Base-by-base conservation (phyloP, 2,797 vertebrate species). In the Chloroceryle inda region DNA sequence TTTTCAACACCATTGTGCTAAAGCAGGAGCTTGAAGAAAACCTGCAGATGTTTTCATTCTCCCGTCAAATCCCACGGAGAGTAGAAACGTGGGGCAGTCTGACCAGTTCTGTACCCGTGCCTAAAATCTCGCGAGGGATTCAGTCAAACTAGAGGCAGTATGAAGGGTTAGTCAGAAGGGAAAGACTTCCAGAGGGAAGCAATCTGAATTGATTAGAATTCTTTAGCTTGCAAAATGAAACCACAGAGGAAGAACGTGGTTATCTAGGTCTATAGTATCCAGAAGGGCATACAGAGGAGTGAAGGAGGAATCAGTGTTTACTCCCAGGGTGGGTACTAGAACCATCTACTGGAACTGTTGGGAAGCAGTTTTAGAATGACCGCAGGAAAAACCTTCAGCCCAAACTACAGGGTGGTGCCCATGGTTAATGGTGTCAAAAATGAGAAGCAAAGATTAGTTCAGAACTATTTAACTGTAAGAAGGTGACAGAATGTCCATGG, bases 241-340 rank as follows among this genome's bases (percentile, higher is more conserved):
- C n/a, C 20, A 13, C 37, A n/a, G 31, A 62, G 31, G 50, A 62
- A 50, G 52, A 76, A 38, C 21, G 33, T 19, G 62, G 17, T 59
- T 8, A 6, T 33, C 5, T 0, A 38, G n/a, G n/a, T 24, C 47
- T 63, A 0, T 45, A 49, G 20, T 61, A 37, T 31, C 45, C 37
- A 19, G 21, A 68, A 71, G 44, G 27, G 9, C 31, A 17, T 23
- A 19, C 0, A 50, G 35, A 73, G 35, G 37, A n/a, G 20, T 67
- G 55, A 22, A 58, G 38, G 45, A 69, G 14, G 68, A 66, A 7
- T 31, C 50, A 13, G 8, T 6, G 20, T 58, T 82, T 62, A 17
- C 13, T 61, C 29, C 18, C 29, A 63, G 5, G 35, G 29, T 7
- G 9, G 5, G 5, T 12, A 4, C 17, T 38, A 11, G 40, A 53